A percentile compares a stretch with the other conserved stretches of the same genome.
Conservation (phyloP, 1,140 invertebrate genomes). For the Pantala flavescens region DNA sequence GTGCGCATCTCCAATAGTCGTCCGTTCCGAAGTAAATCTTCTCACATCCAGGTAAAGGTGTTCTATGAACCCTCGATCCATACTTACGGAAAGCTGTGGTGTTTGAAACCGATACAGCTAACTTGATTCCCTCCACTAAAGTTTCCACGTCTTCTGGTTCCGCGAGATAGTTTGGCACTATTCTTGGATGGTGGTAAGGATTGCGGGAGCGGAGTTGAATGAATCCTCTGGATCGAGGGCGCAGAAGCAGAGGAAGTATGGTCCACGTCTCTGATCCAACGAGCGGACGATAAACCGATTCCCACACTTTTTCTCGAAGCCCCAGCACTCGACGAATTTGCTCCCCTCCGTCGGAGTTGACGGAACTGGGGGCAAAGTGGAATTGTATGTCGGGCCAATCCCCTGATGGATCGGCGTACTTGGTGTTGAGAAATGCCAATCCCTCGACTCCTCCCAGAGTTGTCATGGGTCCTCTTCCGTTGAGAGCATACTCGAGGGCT, state of each 20-base stretch:
- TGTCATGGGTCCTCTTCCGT: slow-evolving; percentile 69
- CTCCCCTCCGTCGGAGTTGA: slow-evolving; percentile 68
- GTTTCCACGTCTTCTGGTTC: slow-evolving; percentile 64
- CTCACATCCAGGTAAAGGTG: slow-evolving; percentile 70
- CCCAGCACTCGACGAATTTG: slow-evolving; percentile 64
- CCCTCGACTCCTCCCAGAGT: slow-evolving; percentile 67
- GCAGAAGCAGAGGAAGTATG: slow-evolving; percentile 62
- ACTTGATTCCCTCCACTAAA: slow-evolving; percentile 68
- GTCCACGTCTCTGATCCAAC: slow-evolving; percentile 70
- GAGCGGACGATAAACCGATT: slow-evolving; percentile 73
- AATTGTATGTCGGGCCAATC: slow-evolving; percentile 80
- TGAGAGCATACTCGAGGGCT: slow-evolving; percentile 67
- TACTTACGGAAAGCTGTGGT: slow-evolving; percentile 70
- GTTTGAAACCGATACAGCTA: slow-evolving; percentile 66
- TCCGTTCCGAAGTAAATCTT: slow-evolving; percentile 56
- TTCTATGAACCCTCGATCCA: slow-evolving; percentile 62
- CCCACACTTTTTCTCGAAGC: slow-evolving; percentile 66
- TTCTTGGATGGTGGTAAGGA: slow-evolving; percentile 68
- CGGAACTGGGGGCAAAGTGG: slow-evolving; percentile 69
- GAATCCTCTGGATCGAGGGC: slow-evolving; percentile 74
- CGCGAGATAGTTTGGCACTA: slow-evolving; percentile 87
- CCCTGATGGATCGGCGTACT: slow-evolving; percentile 58
- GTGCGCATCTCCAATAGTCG: slow-evolving; percentile 75
- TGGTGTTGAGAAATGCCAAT: slow-evolving; percentile 70
- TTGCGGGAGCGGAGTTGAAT: slow-evolving; percentile 65